phyloP scores from a whole-genome alignment of 2,797 vertebrate species.

The Lutjanus campechanus region DNA sequence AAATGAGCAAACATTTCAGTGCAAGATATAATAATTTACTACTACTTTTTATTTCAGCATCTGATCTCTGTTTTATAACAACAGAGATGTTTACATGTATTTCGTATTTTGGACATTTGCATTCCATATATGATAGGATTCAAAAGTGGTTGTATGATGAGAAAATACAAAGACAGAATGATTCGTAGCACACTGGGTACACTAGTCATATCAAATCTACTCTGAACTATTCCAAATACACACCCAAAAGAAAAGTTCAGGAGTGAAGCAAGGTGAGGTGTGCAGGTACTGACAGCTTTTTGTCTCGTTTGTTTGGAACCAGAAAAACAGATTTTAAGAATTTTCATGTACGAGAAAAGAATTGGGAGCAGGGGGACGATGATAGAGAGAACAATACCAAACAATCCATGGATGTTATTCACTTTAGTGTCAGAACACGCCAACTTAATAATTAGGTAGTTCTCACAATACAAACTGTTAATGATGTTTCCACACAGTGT shows the following conservation, averaged over 20 bases:
- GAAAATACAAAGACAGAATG: not conserved
- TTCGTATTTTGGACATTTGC: not conserved
- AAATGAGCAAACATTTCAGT: too few species aligned
- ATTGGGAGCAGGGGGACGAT: constrained; percentile 56
- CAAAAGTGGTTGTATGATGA: not conserved
- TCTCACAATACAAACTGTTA: constrained; percentile 65
- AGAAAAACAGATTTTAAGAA: constrained; percentile 46
- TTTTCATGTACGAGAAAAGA: constrained; percentile 56
- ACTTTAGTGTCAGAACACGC: constrained; percentile 58
- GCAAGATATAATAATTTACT: too few species aligned
- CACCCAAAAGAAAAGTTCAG: not conserved
- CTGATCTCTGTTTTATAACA: not conserved
- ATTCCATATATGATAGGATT: constrained; percentile 3
- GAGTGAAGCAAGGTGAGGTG: constrained; percentile 58
- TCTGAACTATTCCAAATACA: not conserved
- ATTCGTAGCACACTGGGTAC: not conserved
- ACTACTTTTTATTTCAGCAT: too few species aligned
- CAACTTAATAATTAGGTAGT: constrained; percentile 61
- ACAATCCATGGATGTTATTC: constrained; percentile 66
- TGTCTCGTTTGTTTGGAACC: constrained; percentile 41
- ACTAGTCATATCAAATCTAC: not conserved
- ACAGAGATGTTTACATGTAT: not conserved
- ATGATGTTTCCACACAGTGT: constrained; percentile 66
- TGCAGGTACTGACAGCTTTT: constrained; percentile 54
- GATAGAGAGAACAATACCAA: constrained; percentile 9